Percentiles rank a stretch among this genome's conserved stretches.
Conservation (phyloP, 2,888 invertebrate genomes). For the Micoletzkya japonica region DNA sequence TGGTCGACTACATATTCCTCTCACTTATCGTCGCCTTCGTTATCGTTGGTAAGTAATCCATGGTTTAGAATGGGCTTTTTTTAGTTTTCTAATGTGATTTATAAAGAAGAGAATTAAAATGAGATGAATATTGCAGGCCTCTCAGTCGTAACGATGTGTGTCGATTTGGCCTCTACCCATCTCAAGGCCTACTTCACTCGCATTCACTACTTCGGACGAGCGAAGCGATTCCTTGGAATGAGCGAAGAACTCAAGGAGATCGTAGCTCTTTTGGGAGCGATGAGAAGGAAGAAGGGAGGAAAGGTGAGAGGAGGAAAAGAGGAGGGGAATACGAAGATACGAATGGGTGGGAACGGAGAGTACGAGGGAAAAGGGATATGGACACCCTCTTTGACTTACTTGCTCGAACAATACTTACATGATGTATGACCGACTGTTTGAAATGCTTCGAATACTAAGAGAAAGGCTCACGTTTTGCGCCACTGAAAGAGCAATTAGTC, state of each 20-base stretch:
- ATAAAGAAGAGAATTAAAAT: not conserved
- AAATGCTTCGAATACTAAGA: no score
- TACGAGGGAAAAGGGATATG: no score
- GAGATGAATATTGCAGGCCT: slow-evolving; percentile 43
- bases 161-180: slow-evolving; percentile 64
- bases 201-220: slow-evolving; percentile 64
- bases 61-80: not conserved
- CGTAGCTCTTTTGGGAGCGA: slow-evolving; percentile 62
- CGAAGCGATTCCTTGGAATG: slow-evolving; percentile 64
- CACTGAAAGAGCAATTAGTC: no score
- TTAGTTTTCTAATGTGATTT: not conserved
- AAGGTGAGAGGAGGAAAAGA: slow-evolving; percentile 46
- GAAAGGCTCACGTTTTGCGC: no score
- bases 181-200: slow-evolving; percentile 64
- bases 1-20: slow-evolving; percentile 61
- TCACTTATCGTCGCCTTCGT: slow-evolving; percentile 64
- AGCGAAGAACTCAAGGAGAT: slow-evolving; percentile 64
- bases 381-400: no score
- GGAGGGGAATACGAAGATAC: not conserved
- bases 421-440: no score
- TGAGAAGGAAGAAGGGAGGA: slow-evolving; percentile 64
- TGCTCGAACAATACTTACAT: not conserved
- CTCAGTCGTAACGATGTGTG: slow-evolving; percentile 64
- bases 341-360: no score
- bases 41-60: slow-evolving; percentile 59